Percentiles rank a stretch among this genome's conserved stretches.
These are phyloP conservation scores for Hirtodrosophila cameraria DNA, from an alignment of 2,888 invertebrate species.

Conservation along the genomic window DNA sequence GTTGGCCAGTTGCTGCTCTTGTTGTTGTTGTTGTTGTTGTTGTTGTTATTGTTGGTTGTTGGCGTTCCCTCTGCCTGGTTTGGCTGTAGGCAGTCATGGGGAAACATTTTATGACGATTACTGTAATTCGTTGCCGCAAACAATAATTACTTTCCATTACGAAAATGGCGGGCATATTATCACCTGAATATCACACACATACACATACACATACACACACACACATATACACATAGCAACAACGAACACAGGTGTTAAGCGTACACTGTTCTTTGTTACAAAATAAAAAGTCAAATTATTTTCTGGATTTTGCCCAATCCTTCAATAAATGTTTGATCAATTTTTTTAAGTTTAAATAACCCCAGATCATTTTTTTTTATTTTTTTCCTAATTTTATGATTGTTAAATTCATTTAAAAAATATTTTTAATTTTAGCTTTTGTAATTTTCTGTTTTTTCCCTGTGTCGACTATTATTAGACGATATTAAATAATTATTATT, in stretches of 20 bases:
- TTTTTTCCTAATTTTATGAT: too few relatives aligned
- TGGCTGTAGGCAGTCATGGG: constrained; percentile 83
- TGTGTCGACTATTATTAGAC: too few relatives aligned
- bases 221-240: constrained; percentile 19
- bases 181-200: constrained; percentile 83
- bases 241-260: constrained; percentile 74
- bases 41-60: constrained; percentile 35
- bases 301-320: too few relatives aligned
- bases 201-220: constrained; percentile 36
- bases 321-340: too few relatives aligned
- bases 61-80: constrained; percentile 53
- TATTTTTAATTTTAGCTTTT: too few relatives aligned
- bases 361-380: too few relatives aligned
- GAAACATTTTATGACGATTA: constrained; percentile 83
- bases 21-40: constrained; percentile 43
- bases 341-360: too few relatives aligned
- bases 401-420: too few relatives aligned
- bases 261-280: too few relatives aligned
- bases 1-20: constrained; percentile 38
- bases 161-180: constrained; percentile 84
- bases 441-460: too few relatives aligned
- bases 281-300: too few relatives aligned
- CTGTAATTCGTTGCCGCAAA: constrained; percentile 83
- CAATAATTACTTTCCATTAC: constrained; percentile 84
- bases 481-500: too few relatives aligned